Percentiles rank a stretch among this genome's conserved stretches.
Evolutionary conservation across 2,113 vertebrate species (phyloP).

Genomic region (Rhinogobius similis): DNA sequence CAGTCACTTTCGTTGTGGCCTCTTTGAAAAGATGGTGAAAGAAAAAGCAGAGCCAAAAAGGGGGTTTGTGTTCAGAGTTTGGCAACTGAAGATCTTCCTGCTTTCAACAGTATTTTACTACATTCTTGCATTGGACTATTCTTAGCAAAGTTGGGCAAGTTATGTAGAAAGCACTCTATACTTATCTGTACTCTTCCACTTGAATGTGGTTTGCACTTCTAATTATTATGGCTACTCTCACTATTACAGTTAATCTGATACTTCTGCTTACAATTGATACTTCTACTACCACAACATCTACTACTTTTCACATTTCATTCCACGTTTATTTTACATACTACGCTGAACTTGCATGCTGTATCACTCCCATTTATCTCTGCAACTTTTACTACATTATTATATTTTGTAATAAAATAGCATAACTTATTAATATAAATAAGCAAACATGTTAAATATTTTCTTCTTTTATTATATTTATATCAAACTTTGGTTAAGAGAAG

Average conservation of each 20-base stretch:
- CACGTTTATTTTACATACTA: too few species aligned
- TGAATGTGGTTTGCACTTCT: neutral
- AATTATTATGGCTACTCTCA: neutral
- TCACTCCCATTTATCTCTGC: too few species aligned
- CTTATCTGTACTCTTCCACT: neutral
- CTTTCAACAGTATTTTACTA: conserved; percentile 50
- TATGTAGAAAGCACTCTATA: neutral
- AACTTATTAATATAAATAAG: too few species aligned
- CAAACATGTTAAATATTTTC: too few species aligned
- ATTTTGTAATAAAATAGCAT: too few species aligned
- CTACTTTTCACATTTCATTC: too few species aligned
- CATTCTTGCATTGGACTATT: conserved; percentile 43
- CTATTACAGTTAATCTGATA: neutral
- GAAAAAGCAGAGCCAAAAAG: conserved; percentile 1
- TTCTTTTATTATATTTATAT: too few species aligned
- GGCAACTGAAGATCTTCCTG: conserved; percentile 55
- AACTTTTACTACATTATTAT: too few species aligned
- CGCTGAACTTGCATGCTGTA: too few species aligned
- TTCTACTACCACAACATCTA: neutral
- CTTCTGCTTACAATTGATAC: neutral
- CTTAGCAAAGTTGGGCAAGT: conserved; percentile 28
- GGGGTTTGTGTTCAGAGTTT: conserved; percentile 46
- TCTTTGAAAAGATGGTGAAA: conserved; percentile 81
- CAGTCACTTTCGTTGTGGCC: conserved; percentile 73
- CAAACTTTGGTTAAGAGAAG: too few species aligned